Evolutionary conservation across 1,140 invertebrate species (phyloP), one percentile per base, ranked within the genome.

Genomic region (Camponotus vicinus): DNA sequence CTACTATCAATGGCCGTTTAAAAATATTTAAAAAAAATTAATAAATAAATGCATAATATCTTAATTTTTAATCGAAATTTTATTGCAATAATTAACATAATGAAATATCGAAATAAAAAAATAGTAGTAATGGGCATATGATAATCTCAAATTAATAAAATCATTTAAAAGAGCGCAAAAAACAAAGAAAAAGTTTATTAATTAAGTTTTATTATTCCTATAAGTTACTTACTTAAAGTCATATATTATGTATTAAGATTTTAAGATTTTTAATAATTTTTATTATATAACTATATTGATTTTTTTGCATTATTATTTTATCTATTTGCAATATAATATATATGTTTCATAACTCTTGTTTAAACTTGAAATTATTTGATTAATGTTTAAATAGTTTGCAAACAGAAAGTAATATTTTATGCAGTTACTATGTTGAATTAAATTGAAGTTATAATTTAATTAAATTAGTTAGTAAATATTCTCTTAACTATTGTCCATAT

Each of bases 391-490:
- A 55, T 40, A 57, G 34, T 57, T 55, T 57, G 18, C 5, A n/a
- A 45, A 49, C 13, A 2, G n/a, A 42, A 71, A 71, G 11, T 70
- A 1, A 27, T 61, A n/a, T 61, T 61, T 61, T 42, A 42, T 18
- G 37, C 55, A 42, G 15, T 11, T 40, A 40, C 15, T 61, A 61
- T 42, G 45, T 76, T 76, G 40, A 27, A 2, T 3, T 42, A 40
- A 59, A 76, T 13, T n/a, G 21, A 42, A 42, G 1, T 61, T 8
- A 76, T 61, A 42, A 57, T 42, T 76, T 45, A 55, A 76, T 27
- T 40, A 42, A 61, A 76, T 76, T 76, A 61, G 40, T n/a, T 45
- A 61, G 55, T 42, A 61, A 61, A 61, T 63, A 27, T 42, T 42
- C 15, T 45, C 34, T 15, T 9, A 76, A 13, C 37, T 27, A 27